A percentile compares a stretch with the other conserved stretches of the same genome.
Evolutionary conservation across 1,140 invertebrate species (phyloP).

Genomic region (Drosophila rufa): DNA sequence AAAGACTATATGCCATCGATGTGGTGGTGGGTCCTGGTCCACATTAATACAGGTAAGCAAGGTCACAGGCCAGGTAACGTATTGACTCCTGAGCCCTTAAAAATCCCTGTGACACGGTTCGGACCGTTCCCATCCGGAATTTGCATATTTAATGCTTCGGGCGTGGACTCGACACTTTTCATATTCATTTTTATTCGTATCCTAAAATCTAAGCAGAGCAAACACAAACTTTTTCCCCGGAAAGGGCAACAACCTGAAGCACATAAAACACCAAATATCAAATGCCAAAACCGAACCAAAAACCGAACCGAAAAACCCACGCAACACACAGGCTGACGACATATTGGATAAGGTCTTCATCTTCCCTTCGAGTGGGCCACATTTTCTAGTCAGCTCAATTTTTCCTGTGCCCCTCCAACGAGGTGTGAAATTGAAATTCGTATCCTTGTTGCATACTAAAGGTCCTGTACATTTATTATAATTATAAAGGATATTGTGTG

Average conservation of each 20-base stretch:
- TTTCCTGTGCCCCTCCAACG: conserved; percentile 59
- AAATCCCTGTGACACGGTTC: conserved; percentile 19
- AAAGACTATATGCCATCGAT: conserved; percentile 47
- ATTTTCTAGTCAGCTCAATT: conserved; percentile 37
- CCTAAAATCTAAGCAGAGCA: conserved; percentile 55
- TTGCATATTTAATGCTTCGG: conserved; percentile 67
- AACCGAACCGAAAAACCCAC: conserved; percentile 18
- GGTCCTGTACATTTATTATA: conserved; percentile 44
- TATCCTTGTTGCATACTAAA: conserved; percentile 57
- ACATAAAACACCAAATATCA: conserved; percentile 24
- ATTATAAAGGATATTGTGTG: conserved; percentile 30
- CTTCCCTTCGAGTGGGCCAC: conserved; percentile 39
- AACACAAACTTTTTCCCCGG: conserved; percentile 44
- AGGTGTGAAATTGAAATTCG: conserved; percentile 78
- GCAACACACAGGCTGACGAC: conserved; percentile 41
- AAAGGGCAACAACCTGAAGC: conserved; percentile 36
- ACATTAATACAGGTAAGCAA: conserved; percentile 23
- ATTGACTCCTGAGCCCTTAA: conserved; percentile 42
- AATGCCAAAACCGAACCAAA: conserved; percentile 12
- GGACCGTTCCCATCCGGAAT: conserved; percentile 28
- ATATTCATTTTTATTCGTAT: conserved; percentile 59
- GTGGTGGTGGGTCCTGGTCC: neutral
- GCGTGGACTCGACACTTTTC: conserved; percentile 50
- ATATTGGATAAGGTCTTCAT: conserved; percentile 55
- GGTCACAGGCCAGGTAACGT: conserved; percentile 23